A percentile compares a stretch with the other conserved stretches of the same genome.
These are phyloP conservation scores for Idaea dimidiata DNA, from an alignment of 2,888 invertebrate species.

Conservation along the genomic window DNA sequence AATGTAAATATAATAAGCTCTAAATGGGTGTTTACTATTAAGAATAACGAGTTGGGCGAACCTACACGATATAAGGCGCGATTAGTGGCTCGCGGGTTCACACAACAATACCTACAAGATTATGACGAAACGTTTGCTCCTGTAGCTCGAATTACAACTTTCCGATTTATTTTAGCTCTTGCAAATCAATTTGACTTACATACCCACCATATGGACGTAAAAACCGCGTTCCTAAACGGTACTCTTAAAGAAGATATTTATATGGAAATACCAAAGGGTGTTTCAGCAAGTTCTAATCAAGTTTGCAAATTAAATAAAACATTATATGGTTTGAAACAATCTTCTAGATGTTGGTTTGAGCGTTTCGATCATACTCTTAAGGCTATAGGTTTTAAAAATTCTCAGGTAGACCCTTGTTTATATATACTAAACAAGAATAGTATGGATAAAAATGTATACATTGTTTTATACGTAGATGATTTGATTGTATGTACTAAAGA, in stretches of 20 bases:
- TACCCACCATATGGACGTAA: constrained; percentile 30
- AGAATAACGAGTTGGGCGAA: constrained; percentile 29
- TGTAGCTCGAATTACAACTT: constrained; percentile 31
- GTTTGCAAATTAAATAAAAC: constrained; percentile 35
- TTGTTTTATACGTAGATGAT: constrained; percentile 28
- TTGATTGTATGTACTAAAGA: constrained; percentile 10
- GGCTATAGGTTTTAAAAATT: constrained; percentile 25
- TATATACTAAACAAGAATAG: constrained; percentile 21
- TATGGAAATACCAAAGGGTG: constrained; percentile 7
- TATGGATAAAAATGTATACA: constrained; percentile 22
- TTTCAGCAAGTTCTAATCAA: neutral
- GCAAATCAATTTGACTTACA: constrained; percentile 30
- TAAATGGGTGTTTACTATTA: constrained; percentile 30
- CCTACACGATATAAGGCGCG: constrained; percentile 23
- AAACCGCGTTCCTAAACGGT: constrained; percentile 33
- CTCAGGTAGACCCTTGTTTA: constrained; percentile 24
- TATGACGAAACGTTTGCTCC: constrained; percentile 39
- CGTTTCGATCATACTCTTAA: constrained; percentile 22
- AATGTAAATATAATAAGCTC: constrained; percentile 32
- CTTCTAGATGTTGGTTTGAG: constrained; percentile 18
- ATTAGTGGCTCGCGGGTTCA: constrained; percentile 29
- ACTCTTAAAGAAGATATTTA: constrained; percentile 22
- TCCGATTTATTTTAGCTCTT: constrained; percentile 26
- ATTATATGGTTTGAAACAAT: constrained; percentile 32
- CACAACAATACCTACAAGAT: constrained; percentile 23